Conservation (phyloP, 2,888 invertebrate genomes). For the Sminthurides aquaticus region DNA sequence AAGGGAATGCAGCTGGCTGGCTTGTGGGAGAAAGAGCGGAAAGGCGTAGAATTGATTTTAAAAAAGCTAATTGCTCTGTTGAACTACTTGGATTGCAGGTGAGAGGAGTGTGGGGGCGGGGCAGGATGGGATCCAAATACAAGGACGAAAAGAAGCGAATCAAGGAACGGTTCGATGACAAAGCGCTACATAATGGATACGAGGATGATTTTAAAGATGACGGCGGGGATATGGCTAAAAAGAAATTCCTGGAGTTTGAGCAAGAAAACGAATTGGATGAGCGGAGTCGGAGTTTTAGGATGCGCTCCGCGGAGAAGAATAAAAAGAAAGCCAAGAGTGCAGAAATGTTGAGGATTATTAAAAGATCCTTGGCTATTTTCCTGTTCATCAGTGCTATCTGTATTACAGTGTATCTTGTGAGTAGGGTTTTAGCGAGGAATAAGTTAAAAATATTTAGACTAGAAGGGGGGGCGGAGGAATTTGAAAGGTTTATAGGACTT, state of each 20-base stretch:
- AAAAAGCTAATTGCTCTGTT: too few species aligned
- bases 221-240: background rate
- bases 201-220: conserved; percentile 1
- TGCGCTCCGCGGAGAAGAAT: background rate
- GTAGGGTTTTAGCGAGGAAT: conserved; percentile 12
- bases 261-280: conserved; percentile 19
- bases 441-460: conserved; percentile 14
- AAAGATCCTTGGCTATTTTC: conserved; percentile 12
- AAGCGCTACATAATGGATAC: background rate
- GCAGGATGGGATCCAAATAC: background rate
- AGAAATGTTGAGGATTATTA: background rate
- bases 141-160: conserved; percentile 20
- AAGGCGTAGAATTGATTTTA: too few species aligned
- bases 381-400: conserved; percentile 15
- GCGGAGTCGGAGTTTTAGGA: conserved; percentile 5
- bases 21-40: too few species aligned
- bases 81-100: too few species aligned
- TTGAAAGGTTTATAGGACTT: conserved; percentile 1
- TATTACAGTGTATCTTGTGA: conserved; percentile 14
- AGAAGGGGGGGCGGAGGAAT: conserved; percentile 4
- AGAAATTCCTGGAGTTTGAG: conserved; percentile 18
- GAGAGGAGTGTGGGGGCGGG: too few species aligned
- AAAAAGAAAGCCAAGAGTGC: conserved; percentile 4
- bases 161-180: conserved; percentile 13
- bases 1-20: too few species aligned